Evolutionary conservation across 2,888 invertebrate species (phyloP).

Genomic region (Ganaspis brasiliensis): DNA sequence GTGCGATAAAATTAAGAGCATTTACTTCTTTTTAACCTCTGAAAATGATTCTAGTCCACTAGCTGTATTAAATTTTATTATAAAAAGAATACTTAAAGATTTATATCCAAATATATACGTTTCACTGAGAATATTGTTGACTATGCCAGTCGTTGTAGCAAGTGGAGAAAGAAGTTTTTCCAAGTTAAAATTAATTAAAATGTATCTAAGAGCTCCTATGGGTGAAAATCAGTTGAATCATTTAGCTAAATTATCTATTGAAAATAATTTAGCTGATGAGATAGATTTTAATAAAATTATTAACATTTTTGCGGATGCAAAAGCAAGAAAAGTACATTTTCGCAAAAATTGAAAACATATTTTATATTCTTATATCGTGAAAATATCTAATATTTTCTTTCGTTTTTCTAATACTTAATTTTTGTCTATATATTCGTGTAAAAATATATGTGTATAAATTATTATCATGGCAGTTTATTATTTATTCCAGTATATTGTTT

Average conservation of each 20-base stretch:
- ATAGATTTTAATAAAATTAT: neutral
- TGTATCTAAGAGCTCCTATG: slow-evolving; percentile 15
- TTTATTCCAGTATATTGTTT: too few relatives aligned
- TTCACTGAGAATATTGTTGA: slow-evolving; percentile 59
- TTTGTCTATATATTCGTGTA: neutral
- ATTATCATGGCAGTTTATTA: too few relatives aligned
- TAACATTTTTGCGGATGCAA: neutral
- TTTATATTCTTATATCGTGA: neutral
- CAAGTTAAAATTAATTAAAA: slow-evolving; percentile 62
- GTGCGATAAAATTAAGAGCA: slow-evolving; percentile 44
- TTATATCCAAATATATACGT: slow-evolving; percentile 25
- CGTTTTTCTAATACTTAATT: neutral
- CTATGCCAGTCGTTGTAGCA: slow-evolving; percentile 61
- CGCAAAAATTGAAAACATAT: neutral
- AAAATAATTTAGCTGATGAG: too few relatives aligned
- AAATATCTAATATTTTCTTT: neutral
- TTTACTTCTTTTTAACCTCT: slow-evolving; percentile 35
- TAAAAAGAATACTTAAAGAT: slow-evolving; percentile 2
- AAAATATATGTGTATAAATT: too few relatives aligned
- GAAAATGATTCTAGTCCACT: neutral
- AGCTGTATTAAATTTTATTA: neutral
- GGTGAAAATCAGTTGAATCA: neutral
- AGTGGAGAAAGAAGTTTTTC: too few relatives aligned
- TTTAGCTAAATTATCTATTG: neutral
- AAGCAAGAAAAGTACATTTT: neutral